A percentile compares a stretch with the other conserved stretches of the same genome.
phyloP scores from a whole-genome alignment of 2,888 invertebrate genomes.

The Polydrusus tereticollis region DNA sequence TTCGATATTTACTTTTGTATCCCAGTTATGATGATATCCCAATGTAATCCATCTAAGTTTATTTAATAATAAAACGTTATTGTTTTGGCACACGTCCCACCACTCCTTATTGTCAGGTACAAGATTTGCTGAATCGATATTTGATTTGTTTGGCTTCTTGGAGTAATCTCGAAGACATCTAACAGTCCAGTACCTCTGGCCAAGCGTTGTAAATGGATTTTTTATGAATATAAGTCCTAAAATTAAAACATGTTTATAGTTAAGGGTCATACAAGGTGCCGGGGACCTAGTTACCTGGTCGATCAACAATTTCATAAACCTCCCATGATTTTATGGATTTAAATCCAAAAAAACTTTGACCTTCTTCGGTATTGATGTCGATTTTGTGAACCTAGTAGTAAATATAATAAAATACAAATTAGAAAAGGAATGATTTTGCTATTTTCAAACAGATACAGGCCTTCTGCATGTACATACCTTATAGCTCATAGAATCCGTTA shows the following conservation, averaged over 20 bases:
- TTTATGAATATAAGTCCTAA: slow-evolving; percentile 82
- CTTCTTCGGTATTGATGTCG: slow-evolving; percentile 46
- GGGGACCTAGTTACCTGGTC: slow-evolving; percentile 72
- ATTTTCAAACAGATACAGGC: not conserved
- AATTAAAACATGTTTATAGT: too few relatives aligned
- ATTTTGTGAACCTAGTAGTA: slow-evolving; percentile 62
- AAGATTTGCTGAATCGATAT: slow-evolving; percentile 72
- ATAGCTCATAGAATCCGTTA: slow-evolving; percentile 10
- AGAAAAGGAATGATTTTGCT: too few relatives aligned
- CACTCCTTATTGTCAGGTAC: slow-evolving; percentile 68
- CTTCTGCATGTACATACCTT: slow-evolving; percentile 19
- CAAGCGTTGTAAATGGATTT: slow-evolving; percentile 84
- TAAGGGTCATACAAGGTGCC: too few relatives aligned
- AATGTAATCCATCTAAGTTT: slow-evolving; percentile 93
- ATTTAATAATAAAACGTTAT: slow-evolving; percentile 61
- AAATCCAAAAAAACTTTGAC: slow-evolving; percentile 64
- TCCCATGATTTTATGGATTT: slow-evolving; percentile 72
- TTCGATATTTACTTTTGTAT: slow-evolving; percentile 77
- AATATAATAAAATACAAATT: not conserved
- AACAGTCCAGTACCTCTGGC: slow-evolving; percentile 87
- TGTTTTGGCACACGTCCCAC: slow-evolving; percentile 74
- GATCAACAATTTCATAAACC: slow-evolving; percentile 71
- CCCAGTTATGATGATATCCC: slow-evolving; percentile 99
- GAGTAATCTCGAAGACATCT: slow-evolving; percentile 85
- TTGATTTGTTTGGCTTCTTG: slow-evolving; percentile 77